Percentiles rank a stretch among this genome's conserved stretches.
Conservation (phyloP, 2,888 invertebrate species). For the Philaethria dido region DNA sequence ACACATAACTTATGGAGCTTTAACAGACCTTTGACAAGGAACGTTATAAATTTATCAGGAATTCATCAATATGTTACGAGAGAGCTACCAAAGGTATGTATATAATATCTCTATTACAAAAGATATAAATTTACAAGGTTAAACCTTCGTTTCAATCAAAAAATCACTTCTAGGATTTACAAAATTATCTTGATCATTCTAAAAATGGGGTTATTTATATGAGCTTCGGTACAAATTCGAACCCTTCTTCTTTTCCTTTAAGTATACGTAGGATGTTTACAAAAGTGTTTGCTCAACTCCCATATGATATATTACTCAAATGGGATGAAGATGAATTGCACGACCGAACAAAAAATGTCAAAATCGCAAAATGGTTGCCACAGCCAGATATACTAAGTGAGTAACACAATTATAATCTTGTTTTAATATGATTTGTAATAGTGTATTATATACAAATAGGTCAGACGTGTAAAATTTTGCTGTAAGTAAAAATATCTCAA, state of each 20-base stretch:
- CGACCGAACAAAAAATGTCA: conserved; percentile 55
- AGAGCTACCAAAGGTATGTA: conserved; percentile 57
- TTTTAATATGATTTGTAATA: no score
- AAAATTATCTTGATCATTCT: conserved; percentile 56
- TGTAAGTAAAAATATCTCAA: no score
- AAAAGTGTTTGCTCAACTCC: conserved; percentile 55
- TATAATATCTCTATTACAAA: neutral
- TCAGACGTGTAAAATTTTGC: no score
- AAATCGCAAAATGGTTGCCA: conserved; percentile 63
- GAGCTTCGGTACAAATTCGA: conserved; percentile 64
- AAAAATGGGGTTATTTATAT: conserved; percentile 59
- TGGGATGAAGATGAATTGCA: conserved; percentile 59
- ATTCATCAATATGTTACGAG: conserved; percentile 60
- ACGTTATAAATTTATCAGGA: conserved; percentile 67
- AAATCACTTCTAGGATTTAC: conserved; percentile 52
- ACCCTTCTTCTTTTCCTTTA: conserved; percentile 45
- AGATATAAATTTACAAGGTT: neutral
- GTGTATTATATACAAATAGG: no score
- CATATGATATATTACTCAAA: conserved; percentile 64
- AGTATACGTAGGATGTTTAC: conserved; percentile 51
- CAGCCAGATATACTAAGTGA: conserved; percentile 60
- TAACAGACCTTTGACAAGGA: conserved; percentile 63
- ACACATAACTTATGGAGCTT: conserved; percentile 59
- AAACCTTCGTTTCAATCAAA: no score
- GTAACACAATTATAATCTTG: no score